A percentile compares a stretch with the other conserved stretches of the same genome.
Conservation (phyloP, 2,888 invertebrate species). For the Hoplodrina ambigua region DNA sequence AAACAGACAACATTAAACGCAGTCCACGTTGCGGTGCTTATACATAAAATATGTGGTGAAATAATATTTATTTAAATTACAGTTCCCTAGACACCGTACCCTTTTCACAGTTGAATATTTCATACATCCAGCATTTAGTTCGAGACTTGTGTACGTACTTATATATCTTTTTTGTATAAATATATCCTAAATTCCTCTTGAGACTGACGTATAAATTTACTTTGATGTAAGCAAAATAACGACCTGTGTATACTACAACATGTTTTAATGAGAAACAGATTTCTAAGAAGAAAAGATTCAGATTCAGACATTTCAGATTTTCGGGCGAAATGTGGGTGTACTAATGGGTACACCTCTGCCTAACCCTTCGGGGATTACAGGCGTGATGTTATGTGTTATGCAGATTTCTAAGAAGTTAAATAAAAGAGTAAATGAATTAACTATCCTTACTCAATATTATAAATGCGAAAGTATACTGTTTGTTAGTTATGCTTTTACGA, state of each 20-base stretch:
- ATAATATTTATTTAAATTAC: constrained; percentile 83
- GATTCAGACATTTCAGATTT: too few relatives aligned
- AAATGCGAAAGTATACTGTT: too few relatives aligned
- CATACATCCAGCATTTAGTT: constrained; percentile 65
- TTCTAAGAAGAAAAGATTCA: neutral
- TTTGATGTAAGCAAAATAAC: constrained; percentile 28
- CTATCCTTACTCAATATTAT: too few relatives aligned
- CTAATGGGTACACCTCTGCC: too few relatives aligned
- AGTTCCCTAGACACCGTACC: constrained; percentile 71
- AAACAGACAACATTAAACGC: constrained; percentile 29
- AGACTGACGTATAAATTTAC: constrained; percentile 44
- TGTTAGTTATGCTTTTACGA: too few relatives aligned
- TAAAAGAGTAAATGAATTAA: too few relatives aligned
- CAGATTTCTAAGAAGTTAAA: constrained; percentile 1
- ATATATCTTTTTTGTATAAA: constrained; percentile 38
- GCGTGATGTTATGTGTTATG: too few relatives aligned
- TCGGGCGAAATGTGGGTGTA: too few relatives aligned
- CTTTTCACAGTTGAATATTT: constrained; percentile 76
- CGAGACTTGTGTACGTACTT: constrained; percentile 39
- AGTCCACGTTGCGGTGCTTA: constrained; percentile 46
- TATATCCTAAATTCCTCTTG: constrained; percentile 33
- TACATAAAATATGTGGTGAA: constrained; percentile 78
- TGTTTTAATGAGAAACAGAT: neutral
- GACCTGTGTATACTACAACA: neutral
- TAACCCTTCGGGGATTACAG: too few relatives aligned